Conservation (phyloP, 2,113 vertebrate species). For the Ammodytes marinus region DNA sequence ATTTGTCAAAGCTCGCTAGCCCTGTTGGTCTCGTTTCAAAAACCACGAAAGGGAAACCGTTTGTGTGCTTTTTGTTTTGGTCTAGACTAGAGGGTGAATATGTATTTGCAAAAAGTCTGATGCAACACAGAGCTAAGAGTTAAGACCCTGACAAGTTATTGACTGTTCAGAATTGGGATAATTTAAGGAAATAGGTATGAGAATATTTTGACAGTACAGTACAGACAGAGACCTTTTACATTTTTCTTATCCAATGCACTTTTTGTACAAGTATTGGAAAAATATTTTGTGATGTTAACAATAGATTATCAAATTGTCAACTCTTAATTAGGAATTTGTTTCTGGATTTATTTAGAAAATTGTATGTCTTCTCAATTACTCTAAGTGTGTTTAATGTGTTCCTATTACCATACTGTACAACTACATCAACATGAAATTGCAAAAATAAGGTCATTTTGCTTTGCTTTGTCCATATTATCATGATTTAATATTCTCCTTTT, state of each 20-base stretch:
- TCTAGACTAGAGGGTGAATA: constrained; percentile 11
- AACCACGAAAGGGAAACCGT: constrained; percentile 50
- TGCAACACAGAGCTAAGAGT: neutral
- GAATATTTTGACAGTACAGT: neutral
- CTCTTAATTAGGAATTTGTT: too few species aligned
- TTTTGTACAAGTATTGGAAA: neutral
- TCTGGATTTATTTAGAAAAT: neutral
- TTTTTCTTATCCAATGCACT: neutral
- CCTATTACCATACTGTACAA: too few species aligned
- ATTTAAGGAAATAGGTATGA: neutral
- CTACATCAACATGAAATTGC: too few species aligned
- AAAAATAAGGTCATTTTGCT: too few species aligned
- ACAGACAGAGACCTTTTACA: too few species aligned
- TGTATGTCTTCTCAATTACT: too few species aligned
- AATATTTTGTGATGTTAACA: neutral
- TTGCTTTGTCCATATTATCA: too few species aligned
- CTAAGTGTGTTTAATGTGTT: too few species aligned
- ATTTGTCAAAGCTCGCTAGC: constrained; percentile 34
- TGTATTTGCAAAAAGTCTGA: neutral
- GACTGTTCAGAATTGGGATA: neutral
- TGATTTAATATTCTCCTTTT: too few species aligned
- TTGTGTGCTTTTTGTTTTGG: neutral
- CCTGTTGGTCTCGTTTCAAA: constrained; percentile 49
- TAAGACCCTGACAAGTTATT: neutral
- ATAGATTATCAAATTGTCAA: neutral